Percentiles rank a stretch among this genome's conserved stretches.
Conservation (phyloP, 1,140 invertebrate species). For the Magallana angulata region DNA sequence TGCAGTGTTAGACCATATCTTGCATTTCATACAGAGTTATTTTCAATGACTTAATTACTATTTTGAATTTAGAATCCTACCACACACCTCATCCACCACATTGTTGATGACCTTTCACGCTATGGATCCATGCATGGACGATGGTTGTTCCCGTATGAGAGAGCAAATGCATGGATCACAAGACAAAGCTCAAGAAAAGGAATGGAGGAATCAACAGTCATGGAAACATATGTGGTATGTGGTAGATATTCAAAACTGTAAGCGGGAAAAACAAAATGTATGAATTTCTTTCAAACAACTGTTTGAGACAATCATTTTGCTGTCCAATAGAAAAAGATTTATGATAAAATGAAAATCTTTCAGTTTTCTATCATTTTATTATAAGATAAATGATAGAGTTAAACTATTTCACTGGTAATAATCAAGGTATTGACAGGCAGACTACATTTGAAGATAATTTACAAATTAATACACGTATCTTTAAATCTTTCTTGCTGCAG, state of each 20-base stretch:
- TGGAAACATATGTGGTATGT: slow-evolving; percentile 44
- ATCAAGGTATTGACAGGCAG: not conserved
- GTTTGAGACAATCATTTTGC: not conserved
- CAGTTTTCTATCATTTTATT: not conserved
- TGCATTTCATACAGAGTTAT: not conserved
- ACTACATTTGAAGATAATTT: not conserved
- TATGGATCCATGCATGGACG: slow-evolving; percentile 11
- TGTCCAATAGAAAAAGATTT: not conserved
- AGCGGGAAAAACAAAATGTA: not conserved
- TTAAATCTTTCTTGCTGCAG: not conserved
- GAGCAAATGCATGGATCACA: slow-evolving; percentile 19
- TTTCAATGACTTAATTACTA: not conserved
- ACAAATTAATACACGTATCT: not conserved
- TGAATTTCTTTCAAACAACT: not conserved
- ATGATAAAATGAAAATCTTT: not conserved
- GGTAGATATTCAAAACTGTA: not conserved
- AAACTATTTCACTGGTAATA: not conserved
- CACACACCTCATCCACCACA: slow-evolving; percentile 21
- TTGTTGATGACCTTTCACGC: not conserved
- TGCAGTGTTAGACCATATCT: not conserved
- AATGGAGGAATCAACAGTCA: slow-evolving; percentile 37
- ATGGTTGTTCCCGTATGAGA: slow-evolving; percentile 8
- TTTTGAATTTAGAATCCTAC: slow-evolving; percentile 24
- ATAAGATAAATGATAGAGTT: not conserved
- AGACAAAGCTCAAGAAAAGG: slow-evolving; percentile 37